Conservation (phyloP, 2,113 vertebrate genomes). For the Donacobius atricapilla region DNA sequence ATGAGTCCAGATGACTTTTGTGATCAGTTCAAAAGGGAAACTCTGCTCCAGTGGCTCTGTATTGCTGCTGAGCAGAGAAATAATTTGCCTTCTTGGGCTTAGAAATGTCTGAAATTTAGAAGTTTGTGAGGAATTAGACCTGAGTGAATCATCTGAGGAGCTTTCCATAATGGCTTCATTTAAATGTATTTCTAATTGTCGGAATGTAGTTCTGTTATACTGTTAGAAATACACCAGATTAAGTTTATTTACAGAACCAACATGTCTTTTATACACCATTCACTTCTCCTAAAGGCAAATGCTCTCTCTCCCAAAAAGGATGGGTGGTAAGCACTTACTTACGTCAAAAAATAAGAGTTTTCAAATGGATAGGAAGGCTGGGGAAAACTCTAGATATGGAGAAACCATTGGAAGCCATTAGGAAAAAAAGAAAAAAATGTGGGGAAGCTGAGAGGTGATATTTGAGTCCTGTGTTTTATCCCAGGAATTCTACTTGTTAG, state of each 20-base stretch:
- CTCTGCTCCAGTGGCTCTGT: background rate
- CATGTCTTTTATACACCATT: background rate
- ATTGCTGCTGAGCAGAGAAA: background rate
- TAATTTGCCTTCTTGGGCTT: background rate
- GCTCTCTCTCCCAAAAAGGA: accelerated
- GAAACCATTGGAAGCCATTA: background rate
- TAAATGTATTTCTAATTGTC: background rate
- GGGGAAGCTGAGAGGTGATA: background rate
- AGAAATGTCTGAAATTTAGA: background rate
- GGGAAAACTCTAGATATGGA: background rate
- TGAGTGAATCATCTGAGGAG: background rate
- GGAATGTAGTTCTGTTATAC: background rate
- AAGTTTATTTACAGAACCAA: background rate
- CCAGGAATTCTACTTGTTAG: background rate
- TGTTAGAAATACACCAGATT: background rate
- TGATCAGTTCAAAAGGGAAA: background rate
- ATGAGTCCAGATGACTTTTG: background rate
- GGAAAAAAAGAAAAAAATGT: background rate
- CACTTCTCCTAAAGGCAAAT: background rate
- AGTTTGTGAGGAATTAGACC: background rate
- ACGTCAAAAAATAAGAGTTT: background rate
- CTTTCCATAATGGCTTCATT: background rate
- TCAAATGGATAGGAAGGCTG: background rate
- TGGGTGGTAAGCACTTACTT: background rate
- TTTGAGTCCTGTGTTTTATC: background rate